phyloP scores from a whole-genome alignment of 2,113 vertebrate species.

The Catharus bicknelli region DNA sequence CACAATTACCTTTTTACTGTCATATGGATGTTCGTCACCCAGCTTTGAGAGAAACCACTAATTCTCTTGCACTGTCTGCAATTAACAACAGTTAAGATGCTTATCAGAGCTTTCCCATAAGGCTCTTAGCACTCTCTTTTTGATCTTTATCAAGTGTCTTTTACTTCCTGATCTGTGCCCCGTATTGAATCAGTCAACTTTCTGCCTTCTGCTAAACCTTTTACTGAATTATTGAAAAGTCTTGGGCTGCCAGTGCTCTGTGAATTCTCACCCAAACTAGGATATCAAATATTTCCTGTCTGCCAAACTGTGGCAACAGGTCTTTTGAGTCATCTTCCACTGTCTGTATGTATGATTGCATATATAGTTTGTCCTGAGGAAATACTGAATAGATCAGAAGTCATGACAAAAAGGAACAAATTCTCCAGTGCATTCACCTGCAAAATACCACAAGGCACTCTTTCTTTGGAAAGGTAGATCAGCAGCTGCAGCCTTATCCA shows the following conservation, averaged over 20 bases:
- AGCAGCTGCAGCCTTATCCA: neutral
- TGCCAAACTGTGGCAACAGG: neutral
- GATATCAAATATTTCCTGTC: neutral
- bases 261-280: neutral
- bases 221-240: neutral
- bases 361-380: neutral
- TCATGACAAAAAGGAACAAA: neutral
- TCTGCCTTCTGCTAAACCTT: neutral
- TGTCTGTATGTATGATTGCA: neutral
- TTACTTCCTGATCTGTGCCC: neutral
- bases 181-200: neutral
- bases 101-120: constrained; percentile 36
- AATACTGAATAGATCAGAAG: neutral
- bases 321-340: neutral
- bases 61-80: constrained; percentile 44
- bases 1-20: constrained; percentile 31
- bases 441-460: neutral
- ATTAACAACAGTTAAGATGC: constrained; percentile 42
- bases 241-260: neutral
- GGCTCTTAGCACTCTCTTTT: neutral
- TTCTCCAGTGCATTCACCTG: neutral
- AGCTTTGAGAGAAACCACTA: constrained; percentile 51
- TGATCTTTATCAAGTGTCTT: neutral
- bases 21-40: constrained; percentile 49
- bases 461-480: neutral